Base-by-base conservation (phyloP, 1,140 invertebrate genomes). In the Hylyphantes graminicola region DNA sequence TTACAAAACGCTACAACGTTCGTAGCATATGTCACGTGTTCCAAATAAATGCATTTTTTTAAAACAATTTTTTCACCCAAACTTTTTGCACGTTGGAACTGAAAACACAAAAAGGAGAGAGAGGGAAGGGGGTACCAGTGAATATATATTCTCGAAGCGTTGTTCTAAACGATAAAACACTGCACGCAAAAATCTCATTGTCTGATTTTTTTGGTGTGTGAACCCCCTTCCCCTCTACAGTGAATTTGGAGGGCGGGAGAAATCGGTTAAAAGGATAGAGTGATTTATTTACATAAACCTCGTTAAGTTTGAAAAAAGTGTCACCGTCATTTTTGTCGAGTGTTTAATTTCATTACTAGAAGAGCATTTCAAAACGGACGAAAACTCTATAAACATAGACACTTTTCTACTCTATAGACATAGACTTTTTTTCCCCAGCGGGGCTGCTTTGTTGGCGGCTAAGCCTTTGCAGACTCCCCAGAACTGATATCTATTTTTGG, bases 181-280 rank as follows among this genome's bases (percentile, higher is more conserved):
- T 65, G 64, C 77, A 80, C 77, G 77, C 77, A 59, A 80, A 80
- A 80, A 70, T 80, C 77, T 80, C 77, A 80, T 80, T 80, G 77
- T 67, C 63, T 70, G 48, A 19, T 67, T 65, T 78, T 78, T 86
- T 55, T 68, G 50, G 11, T 55, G 72, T 35, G 67, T 51, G 13
- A 19, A 79, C 17, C 54, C 54, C n/a, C 54, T 50, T 51, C 59
- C 54, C 50, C 8, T 5, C 8, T 51, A 55, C 70, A 64, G 65
- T 77, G 54, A 68, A 86, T 70, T 68, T 64, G 76, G 86, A 51
- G 64, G 57, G 54, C 50, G 64, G 64, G 19, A 64, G 35, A 83
- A 72, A 53, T n/a, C 61, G 8, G 67, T 51, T 21, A 68, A 63
- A 51, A 76, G n/a, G 48, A 35, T 35, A 35, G 53, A 65, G 54